Evolutionary conservation across 2,797 vertebrate genomes (phyloP).

Genomic region (Pangasius djambal): DNA sequence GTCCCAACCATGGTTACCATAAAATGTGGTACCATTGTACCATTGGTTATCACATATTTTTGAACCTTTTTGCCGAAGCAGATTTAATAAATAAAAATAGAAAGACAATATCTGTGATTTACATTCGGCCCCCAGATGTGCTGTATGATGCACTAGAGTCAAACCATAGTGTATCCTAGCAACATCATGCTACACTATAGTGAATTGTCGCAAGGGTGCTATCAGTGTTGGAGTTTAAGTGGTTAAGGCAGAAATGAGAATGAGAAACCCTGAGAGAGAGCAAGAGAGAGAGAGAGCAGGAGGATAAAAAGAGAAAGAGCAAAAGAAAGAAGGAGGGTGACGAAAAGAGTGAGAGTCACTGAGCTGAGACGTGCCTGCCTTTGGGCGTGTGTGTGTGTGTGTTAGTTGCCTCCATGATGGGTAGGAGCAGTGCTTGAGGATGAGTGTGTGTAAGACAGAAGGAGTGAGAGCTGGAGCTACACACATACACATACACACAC

Average conservation of each 20-base stretch:
- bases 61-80: not conserved
- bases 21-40: not conserved
- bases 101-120: not conserved
- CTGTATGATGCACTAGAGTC: not conserved
- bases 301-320: slow-evolving; percentile 11
- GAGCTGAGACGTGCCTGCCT: not conserved
- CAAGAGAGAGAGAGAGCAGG: not conserved
- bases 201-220: not conserved
- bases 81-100: not conserved
- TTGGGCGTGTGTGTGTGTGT: slow-evolving; percentile 12
- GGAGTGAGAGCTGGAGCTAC: not conserved
- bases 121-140: not conserved
- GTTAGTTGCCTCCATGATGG: not conserved
- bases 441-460: slow-evolving; percentile 3
- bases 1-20: not conserved
- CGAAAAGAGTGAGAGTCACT: slow-evolving; percentile 10
- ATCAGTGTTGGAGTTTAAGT: not conserved
- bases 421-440: not conserved
- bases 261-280: not conserved
- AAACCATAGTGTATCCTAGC: not conserved
- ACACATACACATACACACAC: not conserved
- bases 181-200: not conserved
- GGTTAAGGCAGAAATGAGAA: slow-evolving; percentile 14
- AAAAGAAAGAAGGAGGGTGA: not conserved
- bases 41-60: not conserved